Evolutionary conservation across 2,113 vertebrate genomes (phyloP).

Genomic region (Cyprinodon variegatus): DNA sequence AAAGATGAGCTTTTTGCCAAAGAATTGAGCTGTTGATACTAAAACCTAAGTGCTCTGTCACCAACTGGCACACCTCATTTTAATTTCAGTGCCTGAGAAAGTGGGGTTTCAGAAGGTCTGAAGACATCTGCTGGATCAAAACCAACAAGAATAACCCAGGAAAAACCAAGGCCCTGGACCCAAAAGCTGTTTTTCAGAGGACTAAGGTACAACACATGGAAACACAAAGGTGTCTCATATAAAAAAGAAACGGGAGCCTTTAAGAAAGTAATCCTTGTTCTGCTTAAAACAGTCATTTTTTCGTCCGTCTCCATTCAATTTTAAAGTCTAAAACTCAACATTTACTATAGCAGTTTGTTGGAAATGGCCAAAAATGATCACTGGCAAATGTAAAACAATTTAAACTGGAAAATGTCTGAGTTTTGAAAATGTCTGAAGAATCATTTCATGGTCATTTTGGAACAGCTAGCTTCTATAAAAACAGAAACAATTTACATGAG

Average conservation of each 20-base stretch:
- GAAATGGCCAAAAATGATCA: not conserved
- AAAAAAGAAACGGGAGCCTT: not conserved
- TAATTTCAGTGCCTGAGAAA: conserved; percentile 86
- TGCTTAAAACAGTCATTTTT: not conserved
- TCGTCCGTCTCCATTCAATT: not conserved
- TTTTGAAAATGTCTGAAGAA: not conserved
- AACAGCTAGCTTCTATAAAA: not conserved
- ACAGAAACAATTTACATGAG: not conserved
- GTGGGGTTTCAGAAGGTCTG: conserved; percentile 97
- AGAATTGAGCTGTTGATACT: not conserved
- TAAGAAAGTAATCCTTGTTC: not conserved
- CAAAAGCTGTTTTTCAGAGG: conserved; percentile 97
- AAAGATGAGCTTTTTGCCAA: not conserved
- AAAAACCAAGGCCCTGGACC: conserved; percentile 96
- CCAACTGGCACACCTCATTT: not conserved
- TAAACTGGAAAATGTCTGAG: not conserved
- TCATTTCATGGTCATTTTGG: not conserved
- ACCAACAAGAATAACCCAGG: conserved; percentile 99
- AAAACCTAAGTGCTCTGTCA: not conserved
- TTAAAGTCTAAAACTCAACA: not conserved
- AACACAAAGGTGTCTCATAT: too few species aligned
- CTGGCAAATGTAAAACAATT: not conserved
- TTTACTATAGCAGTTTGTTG: not conserved
- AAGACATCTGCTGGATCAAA: conserved; percentile 99
- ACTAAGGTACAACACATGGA: conserved; percentile 86